Evolutionary conservation across 1,140 invertebrate species (phyloP), one percentile per base, ranked within the genome.

Genomic region (Octopus bimaculoides): DNA sequence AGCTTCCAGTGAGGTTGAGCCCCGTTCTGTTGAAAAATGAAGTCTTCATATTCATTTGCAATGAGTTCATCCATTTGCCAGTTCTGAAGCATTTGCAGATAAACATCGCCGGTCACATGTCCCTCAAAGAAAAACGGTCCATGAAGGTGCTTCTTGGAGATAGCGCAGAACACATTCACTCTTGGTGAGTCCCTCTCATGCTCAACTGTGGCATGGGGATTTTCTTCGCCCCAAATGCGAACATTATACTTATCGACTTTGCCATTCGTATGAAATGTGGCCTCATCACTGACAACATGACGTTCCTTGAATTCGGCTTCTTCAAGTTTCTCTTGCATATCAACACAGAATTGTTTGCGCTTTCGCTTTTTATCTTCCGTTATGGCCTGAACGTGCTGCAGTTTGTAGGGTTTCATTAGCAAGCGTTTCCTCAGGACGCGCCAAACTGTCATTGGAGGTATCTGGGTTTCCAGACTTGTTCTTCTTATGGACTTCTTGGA

Each of bases 1-100:
- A 74, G 73, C 73, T 74, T 74, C 73, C 73, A 74, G 73, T 74
- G 73, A 74, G 73, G 41, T 74, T 8, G 73, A 74, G 14, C 73
- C 8, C 20, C 7, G 20, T 74, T 20, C 73, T 74, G 73, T 20
- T 74, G 73, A 74, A 10, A 74, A 74, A 74, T 74, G 73, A 74
- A 74, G 20, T 20, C 8, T 74, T 74, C 73, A 8, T 74, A 7
- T 74, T 74, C 73, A 74, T 74, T 74, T 74, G 9, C 20, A 74
- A 10, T 74, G 20, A 20, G 73, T 41, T 74, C 7, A 74, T 74
- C 73, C 14, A 74, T 74, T 74, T 8, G 73, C 73, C 41, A 74
- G 20, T 74, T 74, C 9, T 74, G 73, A 74, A 74, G 73, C 20
- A 10, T 10, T 74, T 74, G 20, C 20, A 74, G 73, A 74, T 74